Evolutionary conservation across 2,888 invertebrate species (phyloP).

Genomic region (Julus scandinavius): DNA sequence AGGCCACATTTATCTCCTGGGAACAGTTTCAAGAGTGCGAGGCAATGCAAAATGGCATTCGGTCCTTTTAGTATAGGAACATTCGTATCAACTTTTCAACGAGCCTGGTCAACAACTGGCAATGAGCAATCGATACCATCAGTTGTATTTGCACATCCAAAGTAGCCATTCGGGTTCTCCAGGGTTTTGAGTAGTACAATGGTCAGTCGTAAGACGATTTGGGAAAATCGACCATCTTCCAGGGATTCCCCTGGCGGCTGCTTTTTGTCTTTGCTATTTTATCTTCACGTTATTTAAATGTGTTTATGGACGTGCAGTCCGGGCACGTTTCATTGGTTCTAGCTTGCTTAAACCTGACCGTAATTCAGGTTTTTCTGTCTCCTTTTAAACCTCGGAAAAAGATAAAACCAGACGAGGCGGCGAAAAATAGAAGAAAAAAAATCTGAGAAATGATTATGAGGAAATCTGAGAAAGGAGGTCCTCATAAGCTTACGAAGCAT

Average conservation of each 20-base stretch:
- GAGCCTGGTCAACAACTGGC: not conserved
- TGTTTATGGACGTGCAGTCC: not conserved
- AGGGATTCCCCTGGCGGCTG: not conserved
- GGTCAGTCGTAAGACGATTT: not conserved
- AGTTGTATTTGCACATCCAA: not conserved
- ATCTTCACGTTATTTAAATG: not conserved
- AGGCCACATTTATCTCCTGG: not conserved
- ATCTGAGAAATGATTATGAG: not conserved
- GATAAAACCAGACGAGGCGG: not conserved
- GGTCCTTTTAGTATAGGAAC: not conserved
- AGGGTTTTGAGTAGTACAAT: not conserved
- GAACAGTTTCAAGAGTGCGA: not conserved
- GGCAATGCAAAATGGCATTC: not conserved
- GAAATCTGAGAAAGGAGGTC: not conserved
- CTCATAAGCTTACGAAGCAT: not conserved
- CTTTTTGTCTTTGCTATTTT: not conserved
- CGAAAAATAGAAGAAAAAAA: not conserved
- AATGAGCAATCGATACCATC: conserved; percentile 22
- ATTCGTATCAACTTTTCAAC: not conserved
- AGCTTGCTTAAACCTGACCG: not conserved
- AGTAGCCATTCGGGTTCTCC: not conserved
- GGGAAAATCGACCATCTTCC: not conserved
- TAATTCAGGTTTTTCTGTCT: not conserved
- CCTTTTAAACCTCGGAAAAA: not conserved
- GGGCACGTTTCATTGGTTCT: not conserved